These are phyloP conservation scores for Fragum fragum DNA, from an alignment of 2,888 invertebrate species.

Conservation along the genomic window DNA sequence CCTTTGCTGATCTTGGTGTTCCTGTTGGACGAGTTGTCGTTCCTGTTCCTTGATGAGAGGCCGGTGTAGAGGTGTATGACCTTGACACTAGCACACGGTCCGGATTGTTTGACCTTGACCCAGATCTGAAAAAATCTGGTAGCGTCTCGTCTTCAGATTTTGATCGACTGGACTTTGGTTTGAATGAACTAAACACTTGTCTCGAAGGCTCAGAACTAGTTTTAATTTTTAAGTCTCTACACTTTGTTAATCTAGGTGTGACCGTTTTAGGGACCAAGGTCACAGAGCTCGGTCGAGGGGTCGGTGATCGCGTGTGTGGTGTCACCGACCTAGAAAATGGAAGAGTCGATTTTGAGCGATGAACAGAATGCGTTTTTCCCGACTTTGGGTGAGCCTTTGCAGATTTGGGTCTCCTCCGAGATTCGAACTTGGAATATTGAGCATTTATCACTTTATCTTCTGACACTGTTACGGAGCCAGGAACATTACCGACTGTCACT, in stretches of 20 bases:
- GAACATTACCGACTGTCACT: background rate
- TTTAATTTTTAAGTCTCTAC: background rate
- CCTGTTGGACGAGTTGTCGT: background rate
- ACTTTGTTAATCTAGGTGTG: slow-evolving; percentile 12
- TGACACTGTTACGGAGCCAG: background rate
- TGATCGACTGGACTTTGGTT: slow-evolving; percentile 12
- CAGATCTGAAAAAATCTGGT: background rate
- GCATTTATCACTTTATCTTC: background rate
- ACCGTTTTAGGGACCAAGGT: slow-evolving; percentile 17
- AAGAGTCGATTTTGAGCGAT: slow-evolving; percentile 9
- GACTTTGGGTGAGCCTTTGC: background rate
- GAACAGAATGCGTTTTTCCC: background rate
- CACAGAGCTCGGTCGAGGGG: slow-evolving; percentile 10
- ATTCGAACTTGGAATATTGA: slow-evolving; percentile 6
- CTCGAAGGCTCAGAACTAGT: background rate
- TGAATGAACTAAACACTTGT: slow-evolving; percentile 2
- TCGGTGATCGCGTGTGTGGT: background rate
- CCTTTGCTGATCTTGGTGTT: slow-evolving; percentile 15
- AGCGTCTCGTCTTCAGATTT: background rate
- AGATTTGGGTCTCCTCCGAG: slow-evolving; percentile 13
- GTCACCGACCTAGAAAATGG: background rate
- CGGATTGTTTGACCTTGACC: background rate
- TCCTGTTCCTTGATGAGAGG: background rate
- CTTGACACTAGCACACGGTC: background rate
- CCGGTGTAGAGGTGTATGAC: background rate